Conservation (phyloP, 1,140 invertebrate species). For the Globodera rostochiensis region DNA sequence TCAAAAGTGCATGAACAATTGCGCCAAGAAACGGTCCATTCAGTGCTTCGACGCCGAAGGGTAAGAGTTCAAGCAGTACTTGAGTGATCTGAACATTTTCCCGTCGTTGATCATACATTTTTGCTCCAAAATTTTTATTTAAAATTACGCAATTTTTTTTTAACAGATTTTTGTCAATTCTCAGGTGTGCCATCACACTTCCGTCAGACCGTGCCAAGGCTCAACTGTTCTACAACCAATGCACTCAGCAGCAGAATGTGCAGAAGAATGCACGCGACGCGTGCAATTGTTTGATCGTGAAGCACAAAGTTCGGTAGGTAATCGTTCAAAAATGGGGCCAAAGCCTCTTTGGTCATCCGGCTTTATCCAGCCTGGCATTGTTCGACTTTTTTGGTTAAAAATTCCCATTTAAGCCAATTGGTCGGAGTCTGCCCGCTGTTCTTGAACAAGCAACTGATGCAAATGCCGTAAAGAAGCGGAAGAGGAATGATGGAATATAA, state of each 20-base stretch:
- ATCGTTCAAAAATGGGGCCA: not conserved
- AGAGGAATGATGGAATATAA: no score
- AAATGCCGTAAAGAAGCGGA: not conserved
- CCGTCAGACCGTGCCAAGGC: not conserved
- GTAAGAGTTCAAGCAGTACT: not conserved
- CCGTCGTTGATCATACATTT: no score
- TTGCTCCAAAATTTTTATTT: no score
- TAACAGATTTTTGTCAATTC: not conserved
- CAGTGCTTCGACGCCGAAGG: slow-evolving; percentile 16
- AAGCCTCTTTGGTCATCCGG: no score
- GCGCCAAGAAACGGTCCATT: slow-evolving; percentile 16
- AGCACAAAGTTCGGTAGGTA: slow-evolving; percentile 4
- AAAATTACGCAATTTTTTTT: no score
- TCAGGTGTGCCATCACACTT: slow-evolving; percentile 20
- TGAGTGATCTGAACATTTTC: not conserved
- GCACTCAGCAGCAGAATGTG: slow-evolving; percentile 2
- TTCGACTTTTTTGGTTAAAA: not conserved
- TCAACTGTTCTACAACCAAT: slow-evolving; percentile 10
- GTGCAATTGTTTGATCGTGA: slow-evolving; percentile 15
- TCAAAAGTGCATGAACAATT: slow-evolving; percentile 30
- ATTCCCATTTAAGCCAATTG: slow-evolving; percentile 17
- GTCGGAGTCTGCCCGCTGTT: slow-evolving; percentile 23
- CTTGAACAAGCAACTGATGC: slow-evolving; percentile 17
- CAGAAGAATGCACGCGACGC: not conserved
- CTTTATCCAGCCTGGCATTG: no score